Evolutionary conservation across 2,113 vertebrate species (phyloP), one percentile per base, ranked within the genome.

Genomic region (Poeciliopsis prolifica): DNA sequence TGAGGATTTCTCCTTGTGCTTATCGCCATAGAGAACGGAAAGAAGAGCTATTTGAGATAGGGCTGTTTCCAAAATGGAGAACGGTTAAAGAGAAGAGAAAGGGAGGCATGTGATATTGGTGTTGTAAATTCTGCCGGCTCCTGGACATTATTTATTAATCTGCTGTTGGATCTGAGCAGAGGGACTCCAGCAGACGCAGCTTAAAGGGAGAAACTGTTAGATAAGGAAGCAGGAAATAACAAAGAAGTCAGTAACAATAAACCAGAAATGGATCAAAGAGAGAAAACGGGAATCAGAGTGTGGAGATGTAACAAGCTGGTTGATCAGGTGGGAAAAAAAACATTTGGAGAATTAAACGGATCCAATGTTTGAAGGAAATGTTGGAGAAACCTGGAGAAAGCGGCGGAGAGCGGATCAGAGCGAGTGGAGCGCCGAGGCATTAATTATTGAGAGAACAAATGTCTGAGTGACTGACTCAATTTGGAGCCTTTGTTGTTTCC

Each of bases 401-500:
- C 22, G 4, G 40, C 14, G 14, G 1, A 0, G 15, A 51, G 29
- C 40, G 22, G 81, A 87, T 90, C 80, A 89, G 86, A 92, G 80
- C 74, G 79, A 82, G 70, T 74, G 78, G 84, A 82, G 84, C 75
- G 74, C 79, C 42, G 75, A 79, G 69, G 77, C 83, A 89, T 93
- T 89, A 84, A 91, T 90, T 93, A 92, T 93, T 93, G 82, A 93
- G 90, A 85, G 82, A 86, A 93, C 92, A 92, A 92, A 90, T 92
- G 90, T 93, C 86, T 89, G 86, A 88, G 86, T 91, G 90, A 91
- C 88, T 90, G 90, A 90, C 87, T 92, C 89, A 89, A 89, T 91
- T 92, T 90, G 88, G 88, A 19, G 70, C 80, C 80, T 90, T 75
- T 87, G 89, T 90, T 90, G 85, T 88, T 90, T 90, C 88, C 87